Base-by-base conservation (phyloP, 2,113 vertebrate species). In the Nematolebias whitei region DNA sequence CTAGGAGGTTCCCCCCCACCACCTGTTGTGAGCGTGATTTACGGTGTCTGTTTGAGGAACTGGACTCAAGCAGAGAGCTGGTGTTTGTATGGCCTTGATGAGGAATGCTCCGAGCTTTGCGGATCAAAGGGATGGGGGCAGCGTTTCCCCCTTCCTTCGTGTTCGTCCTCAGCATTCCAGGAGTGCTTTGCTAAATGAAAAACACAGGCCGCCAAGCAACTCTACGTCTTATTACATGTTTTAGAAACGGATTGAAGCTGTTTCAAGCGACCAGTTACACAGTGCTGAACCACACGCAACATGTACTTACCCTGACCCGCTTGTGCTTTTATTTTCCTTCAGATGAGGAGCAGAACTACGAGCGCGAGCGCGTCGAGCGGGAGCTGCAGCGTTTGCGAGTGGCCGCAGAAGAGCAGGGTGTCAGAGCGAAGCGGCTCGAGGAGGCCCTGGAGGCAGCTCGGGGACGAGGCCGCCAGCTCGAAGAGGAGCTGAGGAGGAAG, bases 401-500 rank as follows among this genome's bases (percentile, higher is more conserved):
- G 0, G 91, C 94, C 2, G 93, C 91, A 0, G 96, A 98, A 83
- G 98, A 99, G 83, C 96, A 98, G 92, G 92, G 91, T 12, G 85
- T 91, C 35, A 90, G 93, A 3, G 91, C 94, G 0, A 96, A 98
- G 85, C 89, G 93, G 13, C 90, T 99, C 50, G 97, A 98, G 84
- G 96, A 97, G 84, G 95, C 96, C 0, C 90, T 99, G 82, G 92
- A 95, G 78, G 92, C 93, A 0, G 94, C 97, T 0, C 95, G 96
- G 61, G 90, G 90, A 0, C 94, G 95, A 2, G 94, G 94, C 0
- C 94, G 95, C 6, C 94, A 95, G 62, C 92, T 95, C 0, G 97
- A 99, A 79, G 95, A 97, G 0, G 98, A 99, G 87, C 78, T 99
- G 51, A 90, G 94, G 24, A 95, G 95, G 87, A 99, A 99, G 69